Evolutionary conservation across 2,797 vertebrate genomes (phyloP), one percentile per base, ranked within the genome.

Genomic region (Halcyon badia): DNA sequence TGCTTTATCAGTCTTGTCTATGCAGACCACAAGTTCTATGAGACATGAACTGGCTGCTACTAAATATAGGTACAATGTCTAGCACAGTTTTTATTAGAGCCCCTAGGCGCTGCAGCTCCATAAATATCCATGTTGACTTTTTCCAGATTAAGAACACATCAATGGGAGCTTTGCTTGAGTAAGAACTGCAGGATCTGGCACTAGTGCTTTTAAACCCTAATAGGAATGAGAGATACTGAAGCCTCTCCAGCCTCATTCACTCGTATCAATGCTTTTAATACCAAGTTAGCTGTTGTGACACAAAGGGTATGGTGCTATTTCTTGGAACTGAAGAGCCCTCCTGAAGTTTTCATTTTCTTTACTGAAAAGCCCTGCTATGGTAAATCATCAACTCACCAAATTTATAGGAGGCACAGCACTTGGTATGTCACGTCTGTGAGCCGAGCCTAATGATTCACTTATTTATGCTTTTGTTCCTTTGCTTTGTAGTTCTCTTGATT

Each of bases 311-410:
- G 96, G 87, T 94, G 89, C 80, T 89, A 75, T 90, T 97, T 93
- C 94, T 95, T 95, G 94, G 95, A 96, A 95, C 70, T 84, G 85
- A 95, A 95, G 48, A 94, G 94, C 85, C 95, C 93, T 95, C 95
- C 95, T 94, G 91, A 97, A 95, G 97, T 97, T 97, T 97, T 97
- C 91, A 96, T 97, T 97, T 97, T 96, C 93, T 94, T 93, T 95
- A 89, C 90, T 97, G 94, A 97, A 97, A 95, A 95, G 91, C 83
- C 77, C 56, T 66, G 90, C 94, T 90, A 95, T 95, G 95, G 89
- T 94, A 97, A 97, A 94, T 97, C 94, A 96, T 94, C 95, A 95
- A 90, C 72, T 94, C 87, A 88, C 93, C 87, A 96, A 93, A 96
- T 96, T 95, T 95, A 95, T 89, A 96, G 95, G 80, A 95, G 87